These are phyloP conservation scores for Gallirallus australis DNA, from an alignment of 2,797 vertebrate genomes.

Conservation along the genomic window DNA sequence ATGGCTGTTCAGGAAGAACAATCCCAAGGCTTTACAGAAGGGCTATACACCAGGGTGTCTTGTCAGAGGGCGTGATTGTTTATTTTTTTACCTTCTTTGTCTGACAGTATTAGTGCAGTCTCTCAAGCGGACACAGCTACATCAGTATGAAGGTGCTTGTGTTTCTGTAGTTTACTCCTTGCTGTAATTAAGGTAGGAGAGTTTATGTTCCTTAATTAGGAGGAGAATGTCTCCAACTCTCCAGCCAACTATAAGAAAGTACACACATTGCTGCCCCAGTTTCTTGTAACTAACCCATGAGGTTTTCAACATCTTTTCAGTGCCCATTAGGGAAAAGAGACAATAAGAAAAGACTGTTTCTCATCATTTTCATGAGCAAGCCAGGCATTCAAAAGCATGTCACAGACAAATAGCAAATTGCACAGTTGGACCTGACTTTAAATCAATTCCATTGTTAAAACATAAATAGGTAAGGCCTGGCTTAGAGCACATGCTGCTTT, in stretches of 20 bases:
- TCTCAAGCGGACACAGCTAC: not conserved
- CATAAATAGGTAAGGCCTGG: not conserved
- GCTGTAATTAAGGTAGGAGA: conserved; percentile 14
- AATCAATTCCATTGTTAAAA: not conserved
- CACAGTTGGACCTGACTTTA: not conserved
- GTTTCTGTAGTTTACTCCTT: not conserved
- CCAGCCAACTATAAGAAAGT: not conserved
- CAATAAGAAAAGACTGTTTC: not conserved
- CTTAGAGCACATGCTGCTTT: not conserved
- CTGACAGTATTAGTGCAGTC: not conserved
- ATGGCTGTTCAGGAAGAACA: not conserved
- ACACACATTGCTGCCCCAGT: not conserved
- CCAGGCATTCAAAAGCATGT: not conserved
- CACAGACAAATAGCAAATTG: not conserved
- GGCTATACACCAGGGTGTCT: not conserved
- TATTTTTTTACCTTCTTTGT: not conserved
- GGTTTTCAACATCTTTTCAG: not conserved
- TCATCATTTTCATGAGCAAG: not conserved
- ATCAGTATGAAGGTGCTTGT: not conserved
- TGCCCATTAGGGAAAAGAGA: not conserved
- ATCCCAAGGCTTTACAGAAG: not conserved
- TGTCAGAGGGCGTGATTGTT: not conserved
- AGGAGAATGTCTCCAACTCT: not conserved
- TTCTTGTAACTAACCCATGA: not conserved
- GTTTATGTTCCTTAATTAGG: conserved; percentile 41